Conservation (phyloP, 2,797 vertebrate species). For the Enteromius anoplus region DNA sequence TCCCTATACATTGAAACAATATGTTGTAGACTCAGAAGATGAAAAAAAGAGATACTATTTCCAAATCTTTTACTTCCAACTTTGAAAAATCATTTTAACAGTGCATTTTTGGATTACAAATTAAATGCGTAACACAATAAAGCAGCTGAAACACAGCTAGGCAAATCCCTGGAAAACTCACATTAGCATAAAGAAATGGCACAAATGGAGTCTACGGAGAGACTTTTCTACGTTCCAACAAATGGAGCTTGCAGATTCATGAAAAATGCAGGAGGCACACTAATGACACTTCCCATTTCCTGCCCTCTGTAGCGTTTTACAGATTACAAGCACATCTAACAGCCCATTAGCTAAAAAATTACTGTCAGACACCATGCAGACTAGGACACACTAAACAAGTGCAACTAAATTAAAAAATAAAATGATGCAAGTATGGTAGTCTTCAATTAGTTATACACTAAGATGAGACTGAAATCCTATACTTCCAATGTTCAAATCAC, state of each 20-base stretch:
- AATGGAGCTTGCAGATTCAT: conserved; percentile 52
- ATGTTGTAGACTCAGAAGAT: background rate
- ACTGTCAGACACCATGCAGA: background rate
- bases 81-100: background rate
- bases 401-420: background rate
- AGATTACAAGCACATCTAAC: conserved; percentile 50
- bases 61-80: background rate
- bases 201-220: conserved; percentile 7
- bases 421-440: background rate
- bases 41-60: background rate
- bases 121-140: conserved; percentile 1
- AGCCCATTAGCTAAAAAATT: conserved; percentile 44
- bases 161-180: background rate
- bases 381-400: background rate
- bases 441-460: background rate
- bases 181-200: conserved; percentile 7
- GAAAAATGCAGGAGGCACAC: conserved; percentile 56
- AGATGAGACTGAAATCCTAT: background rate
- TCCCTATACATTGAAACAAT: background rate
- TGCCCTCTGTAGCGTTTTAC: conserved; percentile 50
- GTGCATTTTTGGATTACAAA: background rate
- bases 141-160: background rate
- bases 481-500: background rate
- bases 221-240: conserved; percentile 30
- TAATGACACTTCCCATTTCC: conserved; percentile 57